Evolutionary conservation across 2,113 vertebrate genomes (phyloP).

Genomic region (Colinus virginianus): DNA sequence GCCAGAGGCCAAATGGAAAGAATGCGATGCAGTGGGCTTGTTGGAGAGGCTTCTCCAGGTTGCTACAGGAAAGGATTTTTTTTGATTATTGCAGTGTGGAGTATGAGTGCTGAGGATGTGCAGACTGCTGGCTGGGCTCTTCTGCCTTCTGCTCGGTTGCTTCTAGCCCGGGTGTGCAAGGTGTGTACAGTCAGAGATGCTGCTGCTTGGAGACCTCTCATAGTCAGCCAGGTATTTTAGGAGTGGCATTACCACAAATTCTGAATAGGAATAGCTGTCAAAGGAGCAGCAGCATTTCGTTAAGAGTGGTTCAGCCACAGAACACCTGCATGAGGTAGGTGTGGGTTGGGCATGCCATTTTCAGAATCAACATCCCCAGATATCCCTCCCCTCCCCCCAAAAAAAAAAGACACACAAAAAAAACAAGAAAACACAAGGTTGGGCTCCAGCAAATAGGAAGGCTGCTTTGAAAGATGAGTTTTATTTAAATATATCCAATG

Average conservation of each 20-base stretch:
- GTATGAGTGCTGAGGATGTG: background rate
- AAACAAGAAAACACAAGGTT: background rate
- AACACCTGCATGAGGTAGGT: background rate
- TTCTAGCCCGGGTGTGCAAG: background rate
- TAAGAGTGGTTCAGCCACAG: background rate
- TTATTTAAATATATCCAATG: background rate
- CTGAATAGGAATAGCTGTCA: background rate
- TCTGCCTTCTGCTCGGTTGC: background rate
- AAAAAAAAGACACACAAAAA: no score
- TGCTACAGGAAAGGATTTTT: background rate
- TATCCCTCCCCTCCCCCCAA: background rate
- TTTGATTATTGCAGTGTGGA: background rate
- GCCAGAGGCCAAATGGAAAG: slow-evolving; percentile 3
- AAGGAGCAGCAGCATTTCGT: background rate
- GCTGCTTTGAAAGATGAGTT: background rate
- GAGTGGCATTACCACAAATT: background rate
- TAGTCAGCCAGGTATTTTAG: background rate
- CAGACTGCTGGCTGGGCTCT: background rate
- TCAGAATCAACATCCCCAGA: background rate
- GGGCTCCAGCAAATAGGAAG: background rate
- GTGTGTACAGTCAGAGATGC: background rate
- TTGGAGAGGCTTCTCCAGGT: background rate
- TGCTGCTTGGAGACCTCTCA: background rate
- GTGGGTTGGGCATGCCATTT: background rate
- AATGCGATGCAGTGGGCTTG: background rate